These are phyloP conservation scores for Phocoena phocoena DNA, from an alignment of 2,113 vertebrate genomes.

Conservation along the genomic window DNA sequence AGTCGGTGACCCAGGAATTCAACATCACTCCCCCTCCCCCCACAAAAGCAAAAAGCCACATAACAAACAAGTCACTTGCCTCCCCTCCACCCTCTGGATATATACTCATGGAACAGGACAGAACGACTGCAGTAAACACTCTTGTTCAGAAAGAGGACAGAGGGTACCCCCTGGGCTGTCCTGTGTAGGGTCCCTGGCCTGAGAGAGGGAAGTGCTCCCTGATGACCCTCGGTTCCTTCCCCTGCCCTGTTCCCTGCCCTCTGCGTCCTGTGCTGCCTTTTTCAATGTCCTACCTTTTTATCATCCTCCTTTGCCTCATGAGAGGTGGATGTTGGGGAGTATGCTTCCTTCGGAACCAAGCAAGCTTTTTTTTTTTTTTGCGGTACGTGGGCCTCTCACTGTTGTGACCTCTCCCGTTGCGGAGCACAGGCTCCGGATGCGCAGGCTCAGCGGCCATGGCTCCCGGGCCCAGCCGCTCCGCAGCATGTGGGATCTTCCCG, in stretches of 20 bases:
- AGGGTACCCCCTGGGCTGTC: background rate
- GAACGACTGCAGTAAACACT: background rate
- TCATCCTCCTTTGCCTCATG: background rate
- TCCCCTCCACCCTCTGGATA: background rate
- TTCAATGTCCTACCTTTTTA: background rate
- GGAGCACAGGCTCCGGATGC: too few species aligned
- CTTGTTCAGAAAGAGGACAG: background rate
- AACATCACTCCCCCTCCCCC: too few species aligned
- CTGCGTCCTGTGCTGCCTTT: background rate
- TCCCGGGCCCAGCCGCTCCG: too few species aligned
- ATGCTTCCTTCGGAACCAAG: background rate
- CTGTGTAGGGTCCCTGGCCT: background rate
- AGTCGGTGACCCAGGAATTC: background rate
- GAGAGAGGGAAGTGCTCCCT: background rate
- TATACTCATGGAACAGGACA: background rate
- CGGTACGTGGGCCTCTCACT: fast-evolving
- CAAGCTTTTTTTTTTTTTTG: background rate
- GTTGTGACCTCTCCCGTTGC: fast-evolving
- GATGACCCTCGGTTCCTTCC: background rate
- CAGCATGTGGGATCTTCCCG: too few species aligned
- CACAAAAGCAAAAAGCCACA: background rate
- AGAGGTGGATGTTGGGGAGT: background rate
- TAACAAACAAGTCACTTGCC: background rate
- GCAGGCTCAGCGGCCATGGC: too few species aligned
- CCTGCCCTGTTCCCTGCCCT: background rate